phyloP scores from a whole-genome alignment of 2,888 invertebrate genomes.

The Congeria kusceri region DNA sequence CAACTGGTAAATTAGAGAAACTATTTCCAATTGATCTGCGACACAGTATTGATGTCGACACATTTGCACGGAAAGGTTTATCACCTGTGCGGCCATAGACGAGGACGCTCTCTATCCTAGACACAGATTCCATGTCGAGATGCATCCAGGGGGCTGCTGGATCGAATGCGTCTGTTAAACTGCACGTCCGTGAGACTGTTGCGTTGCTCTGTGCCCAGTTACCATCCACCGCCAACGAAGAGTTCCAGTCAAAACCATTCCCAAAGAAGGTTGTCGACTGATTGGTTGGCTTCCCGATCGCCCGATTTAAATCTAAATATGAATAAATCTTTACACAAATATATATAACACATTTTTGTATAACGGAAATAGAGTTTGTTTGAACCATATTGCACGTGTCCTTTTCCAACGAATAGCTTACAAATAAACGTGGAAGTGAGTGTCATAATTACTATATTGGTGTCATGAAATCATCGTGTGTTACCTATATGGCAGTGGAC shows the following conservation, averaged over 20 bases:
- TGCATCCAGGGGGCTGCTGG: constrained; percentile 33
- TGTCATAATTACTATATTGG: too few relatives aligned
- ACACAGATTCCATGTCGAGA: constrained; percentile 38
- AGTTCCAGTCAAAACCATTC: constrained; percentile 27
- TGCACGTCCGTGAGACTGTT: constrained; percentile 29
- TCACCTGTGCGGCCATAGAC: constrained; percentile 48
- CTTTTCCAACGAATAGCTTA: too few relatives aligned
- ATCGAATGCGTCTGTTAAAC: constrained; percentile 16
- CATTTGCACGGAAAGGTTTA: neutral
- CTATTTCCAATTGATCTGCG: too few relatives aligned
- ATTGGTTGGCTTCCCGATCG: constrained; percentile 31
- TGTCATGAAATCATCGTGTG: too few relatives aligned
- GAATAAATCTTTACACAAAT: too few relatives aligned
- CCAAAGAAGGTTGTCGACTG: constrained; percentile 35
- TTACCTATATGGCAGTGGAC: constrained; percentile 48
- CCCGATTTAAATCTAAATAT: constrained; percentile 50
- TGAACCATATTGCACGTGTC: too few relatives aligned
- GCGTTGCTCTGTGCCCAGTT: constrained; percentile 26
- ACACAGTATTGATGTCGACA: neutral
- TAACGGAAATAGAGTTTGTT: too few relatives aligned
- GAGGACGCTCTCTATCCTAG: constrained; percentile 33
- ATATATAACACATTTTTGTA: too few relatives aligned
- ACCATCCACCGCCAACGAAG: constrained; percentile 46
- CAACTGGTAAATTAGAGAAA: too few relatives aligned
- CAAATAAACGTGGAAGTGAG: too few relatives aligned